Conservation (phyloP, 2,113 vertebrate species). For the Asarcornis scutulata region DNA sequence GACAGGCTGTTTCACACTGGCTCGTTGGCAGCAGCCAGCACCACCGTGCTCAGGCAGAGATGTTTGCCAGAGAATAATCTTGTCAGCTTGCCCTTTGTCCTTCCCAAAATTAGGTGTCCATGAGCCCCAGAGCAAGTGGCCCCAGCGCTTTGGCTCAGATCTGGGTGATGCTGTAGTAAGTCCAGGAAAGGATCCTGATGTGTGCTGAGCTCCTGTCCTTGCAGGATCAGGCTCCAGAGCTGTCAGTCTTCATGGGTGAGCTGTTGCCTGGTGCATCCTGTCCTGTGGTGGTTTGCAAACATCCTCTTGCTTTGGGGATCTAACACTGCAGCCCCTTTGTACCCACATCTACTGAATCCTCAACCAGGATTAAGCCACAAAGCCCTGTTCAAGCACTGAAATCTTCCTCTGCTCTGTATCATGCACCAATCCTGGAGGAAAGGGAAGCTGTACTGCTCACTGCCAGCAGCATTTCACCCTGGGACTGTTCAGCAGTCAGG, state of each 20-base stretch:
- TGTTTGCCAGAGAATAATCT: not conserved
- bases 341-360: fast-evolving
- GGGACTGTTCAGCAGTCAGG: not conserved
- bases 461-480: not conserved
- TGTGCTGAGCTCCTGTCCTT: not conserved
- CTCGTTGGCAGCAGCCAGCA: not conserved
- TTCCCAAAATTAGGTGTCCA: not conserved
- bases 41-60: not conserved
- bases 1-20: not conserved
- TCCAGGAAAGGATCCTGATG: not conserved
- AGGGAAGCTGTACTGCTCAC: not conserved
- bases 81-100: not conserved
- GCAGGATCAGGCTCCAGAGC: not conserved
- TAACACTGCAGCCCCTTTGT: fast-evolving
- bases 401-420: not conserved
- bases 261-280: fast-evolving
- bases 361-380: not conserved
- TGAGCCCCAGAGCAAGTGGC: fast-evolving
- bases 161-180: not conserved
- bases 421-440: too few relatives aligned
- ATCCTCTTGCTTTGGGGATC: not conserved
- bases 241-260: fast-evolving
- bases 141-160: not conserved
- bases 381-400: not conserved
- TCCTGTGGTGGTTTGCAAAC: not conserved